Evolutionary conservation across 2,797 vertebrate species (phyloP).

Genomic region (Labeo calbasu): DNA sequence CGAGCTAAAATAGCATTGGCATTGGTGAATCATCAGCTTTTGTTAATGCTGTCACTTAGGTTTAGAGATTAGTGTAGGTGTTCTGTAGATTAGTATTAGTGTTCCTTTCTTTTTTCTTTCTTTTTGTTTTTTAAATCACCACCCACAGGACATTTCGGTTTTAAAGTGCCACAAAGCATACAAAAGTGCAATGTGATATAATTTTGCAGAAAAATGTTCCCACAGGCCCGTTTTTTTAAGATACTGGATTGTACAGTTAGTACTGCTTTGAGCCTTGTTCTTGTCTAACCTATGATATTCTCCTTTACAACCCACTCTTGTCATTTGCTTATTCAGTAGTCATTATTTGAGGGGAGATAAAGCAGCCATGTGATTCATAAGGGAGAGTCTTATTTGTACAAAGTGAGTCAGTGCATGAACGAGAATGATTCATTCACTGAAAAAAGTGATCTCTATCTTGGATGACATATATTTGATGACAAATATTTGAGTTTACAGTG

Average conservation of each 20-base stretch:
- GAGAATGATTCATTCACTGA: neutral
- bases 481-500: neutral
- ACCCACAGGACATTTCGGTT: too few relatives aligned
- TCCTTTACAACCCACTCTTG: neutral
- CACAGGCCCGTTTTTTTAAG: neutral
- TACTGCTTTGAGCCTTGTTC: neutral
- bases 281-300: neutral
- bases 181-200: neutral
- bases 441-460: neutral
- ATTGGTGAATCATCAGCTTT: neutral
- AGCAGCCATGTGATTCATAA: slow-evolving; percentile 1
- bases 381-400: neutral
- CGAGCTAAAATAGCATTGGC: neutral
- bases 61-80: neutral
- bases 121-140: too few relatives aligned
- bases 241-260: neutral
- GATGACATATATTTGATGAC: neutral
- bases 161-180: too few relatives aligned
- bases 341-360: neutral
- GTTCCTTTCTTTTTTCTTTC: too few relatives aligned
- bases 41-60: neutral
- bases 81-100: too few relatives aligned
- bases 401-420: slow-evolving; percentile 4
- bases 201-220: neutral
- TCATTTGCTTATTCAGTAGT: neutral